phyloP scores from a whole-genome alignment of 2,888 invertebrate genomes.

The Listrodromus nycthemerus region DNA sequence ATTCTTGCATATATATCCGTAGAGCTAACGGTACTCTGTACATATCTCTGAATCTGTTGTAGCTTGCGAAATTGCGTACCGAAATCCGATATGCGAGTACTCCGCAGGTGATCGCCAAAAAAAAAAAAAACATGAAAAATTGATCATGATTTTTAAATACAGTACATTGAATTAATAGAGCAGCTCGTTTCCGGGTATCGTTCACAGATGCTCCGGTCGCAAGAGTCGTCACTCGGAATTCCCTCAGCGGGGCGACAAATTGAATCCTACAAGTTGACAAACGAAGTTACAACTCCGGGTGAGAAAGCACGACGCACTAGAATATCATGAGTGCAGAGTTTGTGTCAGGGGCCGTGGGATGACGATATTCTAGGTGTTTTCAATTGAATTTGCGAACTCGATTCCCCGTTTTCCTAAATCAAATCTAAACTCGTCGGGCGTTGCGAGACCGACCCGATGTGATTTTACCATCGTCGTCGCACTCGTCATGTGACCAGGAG shows the following conservation, averaged over 20 bases:
- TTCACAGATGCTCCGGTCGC: not conserved
- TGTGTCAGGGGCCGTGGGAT: constrained; percentile 16
- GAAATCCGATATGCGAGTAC: not conserved
- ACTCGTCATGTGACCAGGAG: constrained; percentile 22
- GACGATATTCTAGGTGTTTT: constrained; percentile 48
- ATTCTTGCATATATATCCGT: constrained; percentile 47
- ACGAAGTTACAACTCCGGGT: constrained; percentile 43
- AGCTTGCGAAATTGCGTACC: not conserved
- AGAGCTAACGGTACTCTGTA: constrained; percentile 37
- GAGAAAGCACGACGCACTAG: constrained; percentile 31
- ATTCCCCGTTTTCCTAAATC: constrained; percentile 56
- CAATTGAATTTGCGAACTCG: constrained; percentile 61
- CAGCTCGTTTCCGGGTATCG: not conserved
- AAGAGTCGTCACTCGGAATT: constrained; percentile 2
- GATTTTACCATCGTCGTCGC: constrained; percentile 36
- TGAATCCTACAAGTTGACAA: constrained; percentile 31
- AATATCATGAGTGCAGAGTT: not conserved
- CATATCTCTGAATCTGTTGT: not conserved
- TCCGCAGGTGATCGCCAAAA: not conserved
- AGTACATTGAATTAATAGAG: not conserved
- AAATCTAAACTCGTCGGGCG: constrained; percentile 53
- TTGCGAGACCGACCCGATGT: constrained; percentile 27
- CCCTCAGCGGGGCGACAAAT: not conserved
- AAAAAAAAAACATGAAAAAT: not conserved
- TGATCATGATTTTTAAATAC: not conserved